phyloP scores from a whole-genome alignment of 2,888 invertebrate species.

The Theodoxus fluviatilis region DNA sequence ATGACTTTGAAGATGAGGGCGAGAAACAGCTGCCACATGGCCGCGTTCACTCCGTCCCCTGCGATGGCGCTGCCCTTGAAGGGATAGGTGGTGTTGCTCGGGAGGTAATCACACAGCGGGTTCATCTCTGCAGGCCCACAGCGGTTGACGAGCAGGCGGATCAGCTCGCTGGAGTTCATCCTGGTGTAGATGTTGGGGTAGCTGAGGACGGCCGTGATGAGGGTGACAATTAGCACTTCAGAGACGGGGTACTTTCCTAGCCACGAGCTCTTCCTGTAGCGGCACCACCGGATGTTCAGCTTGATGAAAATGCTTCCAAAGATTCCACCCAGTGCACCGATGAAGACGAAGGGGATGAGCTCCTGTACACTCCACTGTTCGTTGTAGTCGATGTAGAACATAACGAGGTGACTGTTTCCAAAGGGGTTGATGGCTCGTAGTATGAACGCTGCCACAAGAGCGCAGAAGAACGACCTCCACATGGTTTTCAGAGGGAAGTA shows the following conservation, averaged over 20 bases:
- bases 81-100: constrained; percentile 79
- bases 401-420: constrained; percentile 96
- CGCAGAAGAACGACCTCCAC: constrained; percentile 99
- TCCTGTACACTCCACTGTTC: constrained; percentile 97
- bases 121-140: constrained; percentile 82
- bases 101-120: constrained; percentile 77
- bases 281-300: constrained; percentile 95
- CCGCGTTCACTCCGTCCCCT: constrained; percentile 70
- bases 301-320: constrained; percentile 97
- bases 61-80: constrained; percentile 48
- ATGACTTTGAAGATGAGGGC: constrained; percentile 89
- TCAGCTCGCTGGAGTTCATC: constrained; percentile 94
- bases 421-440: constrained; percentile 97
- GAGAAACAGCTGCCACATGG: constrained; percentile 87
- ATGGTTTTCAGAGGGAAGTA: constrained; percentile 98
- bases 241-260: constrained; percentile 96
- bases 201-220: constrained; percentile 89
- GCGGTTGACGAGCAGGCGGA: constrained; percentile 91
- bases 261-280: constrained; percentile 89
- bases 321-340: constrained; percentile 96
- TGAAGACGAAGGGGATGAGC: constrained; percentile 91
- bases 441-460: constrained; percentile 95
- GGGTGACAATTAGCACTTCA: constrained; percentile 88
- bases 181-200: constrained; percentile 97
- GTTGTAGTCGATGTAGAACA: constrained; percentile 97